Evolutionary conservation across 37 sponge, comb jelly and placozoan genomes (phyloP).

Genomic region (Eunapius fragilis): DNA sequence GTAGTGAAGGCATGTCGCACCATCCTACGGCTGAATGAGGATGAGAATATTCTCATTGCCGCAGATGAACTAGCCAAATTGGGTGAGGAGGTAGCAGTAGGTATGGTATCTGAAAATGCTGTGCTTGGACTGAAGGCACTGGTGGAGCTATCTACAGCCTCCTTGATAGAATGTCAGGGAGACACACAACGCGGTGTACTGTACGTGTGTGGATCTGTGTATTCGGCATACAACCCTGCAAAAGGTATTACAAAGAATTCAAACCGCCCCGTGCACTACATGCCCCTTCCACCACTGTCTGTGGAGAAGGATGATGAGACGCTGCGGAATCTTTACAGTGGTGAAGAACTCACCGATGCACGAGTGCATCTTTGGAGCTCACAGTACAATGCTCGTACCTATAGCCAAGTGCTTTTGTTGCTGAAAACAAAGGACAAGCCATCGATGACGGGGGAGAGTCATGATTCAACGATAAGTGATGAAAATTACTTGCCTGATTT

Average conservation of each 20-base stretch:
- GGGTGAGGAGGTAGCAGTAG: background rate
- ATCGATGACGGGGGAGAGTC: no score
- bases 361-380: no score
- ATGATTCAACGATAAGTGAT: no score
- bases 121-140: background rate
- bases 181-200: background rate
- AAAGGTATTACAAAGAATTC: background rate
- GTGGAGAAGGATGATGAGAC: background rate
- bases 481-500: no score
- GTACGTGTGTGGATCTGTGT: background rate
- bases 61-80: background rate
- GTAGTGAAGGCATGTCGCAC: background rate
- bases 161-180: background rate
- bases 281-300: background rate
- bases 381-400: no score
- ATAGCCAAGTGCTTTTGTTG: no score
- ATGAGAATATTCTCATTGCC: background rate
- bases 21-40: background rate
- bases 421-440: no score
- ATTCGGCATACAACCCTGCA: background rate
- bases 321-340: background rate
- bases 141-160: background rate
- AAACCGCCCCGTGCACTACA: background rate
- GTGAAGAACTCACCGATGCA: no score
- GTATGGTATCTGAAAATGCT: background rate